Percentiles rank a stretch among this genome's conserved stretches.
phyloP scores from a whole-genome alignment of 2,113 vertebrate species.

The Hippolais icterina region DNA sequence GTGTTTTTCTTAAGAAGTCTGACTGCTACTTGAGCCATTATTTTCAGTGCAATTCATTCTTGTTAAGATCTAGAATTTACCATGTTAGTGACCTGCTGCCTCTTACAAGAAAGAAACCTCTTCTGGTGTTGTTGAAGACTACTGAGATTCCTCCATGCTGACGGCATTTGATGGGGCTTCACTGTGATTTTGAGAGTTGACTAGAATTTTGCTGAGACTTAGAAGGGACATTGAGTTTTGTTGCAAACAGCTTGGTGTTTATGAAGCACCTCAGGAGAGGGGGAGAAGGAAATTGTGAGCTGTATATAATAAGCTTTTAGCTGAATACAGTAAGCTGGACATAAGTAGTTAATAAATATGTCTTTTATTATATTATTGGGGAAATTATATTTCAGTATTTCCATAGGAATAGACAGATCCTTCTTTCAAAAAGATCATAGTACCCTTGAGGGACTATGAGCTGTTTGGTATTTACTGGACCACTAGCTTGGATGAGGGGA shows the following conservation, averaged over 20 bases:
- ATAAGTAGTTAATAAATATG: not conserved
- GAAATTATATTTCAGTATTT: not conserved
- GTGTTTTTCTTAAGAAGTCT: not conserved
- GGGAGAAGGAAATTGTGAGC: not conserved
- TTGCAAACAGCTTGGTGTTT: not conserved
- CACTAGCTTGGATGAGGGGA: not conserved
- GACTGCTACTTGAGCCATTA: not conserved
- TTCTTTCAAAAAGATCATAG: not conserved
- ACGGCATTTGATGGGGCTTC: not conserved
- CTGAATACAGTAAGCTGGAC: not conserved
- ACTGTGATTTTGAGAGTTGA: not conserved
- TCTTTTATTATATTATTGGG: not conserved
- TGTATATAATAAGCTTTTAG: not conserved
- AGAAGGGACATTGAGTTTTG: not conserved
- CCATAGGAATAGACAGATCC: not conserved
- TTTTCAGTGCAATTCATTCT: not conserved
- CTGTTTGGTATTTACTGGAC: not conserved
- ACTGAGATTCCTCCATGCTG: not conserved
- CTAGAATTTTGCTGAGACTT: not conserved
- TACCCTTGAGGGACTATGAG: not conserved
- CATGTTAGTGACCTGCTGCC: not conserved
- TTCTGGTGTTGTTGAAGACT: not conserved
- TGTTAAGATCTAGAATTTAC: not conserved
- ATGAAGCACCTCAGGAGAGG: not conserved
- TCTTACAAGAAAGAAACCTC: not conserved